A percentile compares a stretch with the other conserved stretches of the same genome.
Evolutionary conservation across 2,797 vertebrate species (phyloP).

Genomic region (Etheostoma perlongum): DNA sequence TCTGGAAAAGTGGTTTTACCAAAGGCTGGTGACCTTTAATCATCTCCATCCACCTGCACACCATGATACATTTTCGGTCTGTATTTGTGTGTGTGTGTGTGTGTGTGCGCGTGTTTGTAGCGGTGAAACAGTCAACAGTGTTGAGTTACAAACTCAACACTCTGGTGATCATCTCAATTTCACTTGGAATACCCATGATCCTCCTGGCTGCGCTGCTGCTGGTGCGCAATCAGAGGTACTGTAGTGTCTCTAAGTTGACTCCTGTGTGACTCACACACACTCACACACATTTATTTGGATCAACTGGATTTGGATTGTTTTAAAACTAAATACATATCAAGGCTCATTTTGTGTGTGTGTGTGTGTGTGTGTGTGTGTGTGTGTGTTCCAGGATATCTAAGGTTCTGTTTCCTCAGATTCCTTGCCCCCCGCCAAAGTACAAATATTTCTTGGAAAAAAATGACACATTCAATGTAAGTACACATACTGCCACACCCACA

Average conservation of each 20-base stretch:
- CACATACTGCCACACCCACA: background rate
- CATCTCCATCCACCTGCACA: background rate
- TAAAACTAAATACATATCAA: background rate
- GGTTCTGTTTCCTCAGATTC: slow-evolving; percentile 74
- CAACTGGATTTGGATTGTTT: background rate
- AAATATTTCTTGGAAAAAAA: slow-evolving; percentile 64
- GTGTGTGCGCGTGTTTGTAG: slow-evolving; percentile 35
- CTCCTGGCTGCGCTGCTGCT: slow-evolving; percentile 73
- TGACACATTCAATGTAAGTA: slow-evolving; percentile 51
- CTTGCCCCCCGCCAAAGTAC: slow-evolving; percentile 66
- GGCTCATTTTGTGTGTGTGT: too few relatives aligned
- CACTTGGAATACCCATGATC: slow-evolving; percentile 76
- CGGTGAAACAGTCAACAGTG: background rate
- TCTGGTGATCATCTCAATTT: slow-evolving; percentile 48
- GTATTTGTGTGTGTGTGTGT: too few relatives aligned
- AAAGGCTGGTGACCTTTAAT: background rate
- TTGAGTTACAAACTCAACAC: slow-evolving; percentile 18
- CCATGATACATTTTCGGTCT: background rate
- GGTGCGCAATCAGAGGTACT: slow-evolving; percentile 70
- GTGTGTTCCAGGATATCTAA: slow-evolving; percentile 62
- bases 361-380: too few relatives aligned
- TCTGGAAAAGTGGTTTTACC: background rate
- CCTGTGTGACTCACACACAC: too few relatives aligned
- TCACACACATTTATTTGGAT: background rate
- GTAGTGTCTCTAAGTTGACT: background rate